Evolutionary conservation across 2,888 invertebrate genomes (phyloP).

Genomic region (Drosophila koepferae): DNA sequence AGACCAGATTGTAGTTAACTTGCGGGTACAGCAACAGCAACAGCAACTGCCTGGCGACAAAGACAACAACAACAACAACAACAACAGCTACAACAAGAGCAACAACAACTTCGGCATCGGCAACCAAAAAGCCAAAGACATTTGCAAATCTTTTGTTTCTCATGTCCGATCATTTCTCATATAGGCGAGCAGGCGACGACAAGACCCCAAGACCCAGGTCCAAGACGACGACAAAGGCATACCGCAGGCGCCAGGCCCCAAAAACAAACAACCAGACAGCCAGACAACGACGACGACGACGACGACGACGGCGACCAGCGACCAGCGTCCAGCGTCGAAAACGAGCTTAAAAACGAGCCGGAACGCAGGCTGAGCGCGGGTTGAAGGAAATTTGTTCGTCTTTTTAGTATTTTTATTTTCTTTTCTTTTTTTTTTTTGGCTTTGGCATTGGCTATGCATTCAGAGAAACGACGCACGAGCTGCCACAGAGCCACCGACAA

Average conservation of each 20-base stretch:
- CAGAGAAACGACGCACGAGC: constrained; percentile 69
- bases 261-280: constrained; percentile 51
- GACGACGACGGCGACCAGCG: constrained; percentile 55
- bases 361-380: constrained; percentile 4
- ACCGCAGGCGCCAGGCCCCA: constrained; percentile 84
- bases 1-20: constrained; percentile 47
- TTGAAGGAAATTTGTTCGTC: constrained; percentile 1
- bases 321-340: constrained; percentile 40
- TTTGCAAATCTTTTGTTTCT: constrained; percentile 83
- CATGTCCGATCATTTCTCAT: constrained; percentile 84
- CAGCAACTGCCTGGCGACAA: constrained; percentile 33
- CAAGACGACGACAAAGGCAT: constrained; percentile 79
- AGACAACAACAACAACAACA: constrained; percentile 20
- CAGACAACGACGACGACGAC: constrained; percentile 29
- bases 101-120: constrained; percentile 54
- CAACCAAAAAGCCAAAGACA: constrained; percentile 78
- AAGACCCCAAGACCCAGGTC: constrained; percentile 53
- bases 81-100: constrained; percentile 14
- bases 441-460: constrained; percentile 30
- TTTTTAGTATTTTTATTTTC: neutral
- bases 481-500: constrained; percentile 12
- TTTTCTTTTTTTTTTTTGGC: neutral
- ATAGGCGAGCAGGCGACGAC: constrained; percentile 74
- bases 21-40: constrained; percentile 42
- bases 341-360: constrained; percentile 48